Evolutionary conservation across 2,888 invertebrate species (phyloP).

Genomic region (Emmelina monodactyla): DNA sequence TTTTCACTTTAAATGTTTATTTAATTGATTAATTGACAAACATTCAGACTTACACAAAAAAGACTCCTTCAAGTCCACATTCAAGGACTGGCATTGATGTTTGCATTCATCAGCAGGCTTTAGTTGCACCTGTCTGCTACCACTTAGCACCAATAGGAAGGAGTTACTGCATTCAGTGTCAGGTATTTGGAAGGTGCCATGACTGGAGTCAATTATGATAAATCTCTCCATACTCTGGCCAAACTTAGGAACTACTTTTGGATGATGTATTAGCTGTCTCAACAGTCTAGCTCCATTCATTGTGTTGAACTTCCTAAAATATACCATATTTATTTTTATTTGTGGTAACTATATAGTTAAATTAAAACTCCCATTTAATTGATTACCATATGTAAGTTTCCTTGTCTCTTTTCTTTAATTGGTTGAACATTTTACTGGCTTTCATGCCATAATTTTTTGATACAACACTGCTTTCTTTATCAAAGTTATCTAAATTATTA

Average conservation of each 20-base stretch:
- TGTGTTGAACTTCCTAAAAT: constrained; percentile 77
- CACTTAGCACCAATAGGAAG: constrained; percentile 76
- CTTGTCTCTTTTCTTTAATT: constrained; percentile 23
- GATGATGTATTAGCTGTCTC: constrained; percentile 76
- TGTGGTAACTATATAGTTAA: background rate
- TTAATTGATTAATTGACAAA: too few relatives aligned
- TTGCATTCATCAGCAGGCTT: constrained; percentile 81
- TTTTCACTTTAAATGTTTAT: too few relatives aligned
- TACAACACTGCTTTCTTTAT: constrained; percentile 70
- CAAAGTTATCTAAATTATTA: constrained; percentile 66
- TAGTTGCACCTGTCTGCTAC: constrained; percentile 75
- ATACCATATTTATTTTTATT: constrained; percentile 2
- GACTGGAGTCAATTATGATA: constrained; percentile 76
- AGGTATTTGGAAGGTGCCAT: constrained; percentile 73
- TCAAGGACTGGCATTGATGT: constrained; percentile 73
- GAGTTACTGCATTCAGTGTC: constrained; percentile 85
- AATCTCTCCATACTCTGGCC: constrained; percentile 82
- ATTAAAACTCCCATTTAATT: background rate
- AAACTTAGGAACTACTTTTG: constrained; percentile 73
- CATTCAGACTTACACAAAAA: constrained; percentile 78
- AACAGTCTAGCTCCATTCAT: constrained; percentile 77
- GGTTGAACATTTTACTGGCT: constrained; percentile 39
- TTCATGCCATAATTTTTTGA: constrained; percentile 38
- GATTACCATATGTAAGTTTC: constrained; percentile 40
- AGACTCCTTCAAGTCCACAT: constrained; percentile 73